Percentiles rank a stretch among this genome's conserved stretches.
phyloP scores from a whole-genome alignment of 2,888 invertebrate genomes.

The Melolontha melolontha region DNA sequence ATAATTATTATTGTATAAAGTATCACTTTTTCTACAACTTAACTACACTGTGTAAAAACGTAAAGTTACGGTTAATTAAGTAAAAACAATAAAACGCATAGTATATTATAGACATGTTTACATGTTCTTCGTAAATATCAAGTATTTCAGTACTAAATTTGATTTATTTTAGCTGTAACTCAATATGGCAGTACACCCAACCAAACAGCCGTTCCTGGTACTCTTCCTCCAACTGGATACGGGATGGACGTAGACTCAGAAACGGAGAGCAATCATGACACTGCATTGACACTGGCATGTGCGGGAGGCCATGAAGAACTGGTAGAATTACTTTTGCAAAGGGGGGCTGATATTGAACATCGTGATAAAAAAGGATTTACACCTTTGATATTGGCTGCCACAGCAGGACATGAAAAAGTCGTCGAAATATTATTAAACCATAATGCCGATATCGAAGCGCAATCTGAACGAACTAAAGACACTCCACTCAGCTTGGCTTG shows the following conservation, averaged over 20 bases:
- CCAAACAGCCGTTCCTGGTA: conserved; percentile 47
- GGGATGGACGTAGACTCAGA: conserved; percentile 96
- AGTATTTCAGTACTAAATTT: too few relatives aligned
- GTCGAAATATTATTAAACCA: conserved; percentile 94
- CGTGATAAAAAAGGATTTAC: conserved; percentile 99
- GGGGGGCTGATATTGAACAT: conserved; percentile 97
- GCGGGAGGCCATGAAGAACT: conserved; percentile 97
- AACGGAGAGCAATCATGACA: conserved; percentile 99
- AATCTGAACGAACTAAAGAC: conserved; percentile 98
- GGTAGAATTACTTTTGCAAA: conserved; percentile 89
- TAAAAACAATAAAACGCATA: too few relatives aligned
- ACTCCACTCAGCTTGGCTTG: conserved; percentile 97
- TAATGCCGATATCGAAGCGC: conserved; percentile 98
- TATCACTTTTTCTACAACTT: too few relatives aligned
- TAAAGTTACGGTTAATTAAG: too few relatives aligned
- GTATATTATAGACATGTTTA: too few relatives aligned
- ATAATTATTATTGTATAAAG: too few relatives aligned
- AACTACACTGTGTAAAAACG: too few relatives aligned
- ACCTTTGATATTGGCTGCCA: conserved; percentile 95
- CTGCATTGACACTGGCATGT: conserved; percentile 96
- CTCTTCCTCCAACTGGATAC: conserved; percentile 70
- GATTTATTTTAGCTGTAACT: conserved; percentile 48
- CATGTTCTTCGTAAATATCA: too few relatives aligned
- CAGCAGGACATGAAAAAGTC: conserved; percentile 92
- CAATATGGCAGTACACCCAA: conserved; percentile 49